A percentile compares a stretch with the other conserved stretches of the same genome.
These are phyloP conservation scores for Zonotrichia albicollis DNA, from an alignment of 2,797 vertebrate genomes.

Conservation along the genomic window DNA sequence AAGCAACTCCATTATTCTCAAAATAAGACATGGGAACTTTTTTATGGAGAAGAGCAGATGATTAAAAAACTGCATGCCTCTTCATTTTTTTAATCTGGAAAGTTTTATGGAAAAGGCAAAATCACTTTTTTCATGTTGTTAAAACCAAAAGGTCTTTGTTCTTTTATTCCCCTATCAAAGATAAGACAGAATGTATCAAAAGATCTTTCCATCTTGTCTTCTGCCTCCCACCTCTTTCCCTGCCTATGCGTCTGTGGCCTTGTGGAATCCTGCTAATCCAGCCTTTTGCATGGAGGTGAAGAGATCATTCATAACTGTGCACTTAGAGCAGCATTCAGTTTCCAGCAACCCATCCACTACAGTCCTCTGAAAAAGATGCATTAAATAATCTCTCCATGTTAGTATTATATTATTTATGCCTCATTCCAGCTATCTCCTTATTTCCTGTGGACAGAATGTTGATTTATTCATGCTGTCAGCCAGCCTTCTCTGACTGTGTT, in stretches of 20 bases:
- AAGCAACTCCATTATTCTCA: neutral
- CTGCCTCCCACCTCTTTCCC: neutral
- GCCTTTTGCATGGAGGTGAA: neutral
- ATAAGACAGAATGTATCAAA: neutral
- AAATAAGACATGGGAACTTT: neutral
- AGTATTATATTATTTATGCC: constrained; percentile 40
- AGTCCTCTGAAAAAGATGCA: constrained; percentile 1
- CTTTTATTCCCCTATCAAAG: neutral
- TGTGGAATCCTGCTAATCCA: neutral
- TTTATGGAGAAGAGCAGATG: neutral
- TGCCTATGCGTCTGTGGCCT: neutral
- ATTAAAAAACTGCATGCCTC: neutral
- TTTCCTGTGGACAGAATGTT: constrained; percentile 46
- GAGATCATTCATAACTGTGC: neutral
- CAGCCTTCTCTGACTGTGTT: constrained; percentile 3
- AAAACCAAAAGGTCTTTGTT: neutral
- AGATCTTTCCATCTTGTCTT: neutral
- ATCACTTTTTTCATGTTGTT: neutral
- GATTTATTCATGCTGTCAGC: constrained; percentile 63
- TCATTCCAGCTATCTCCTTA: constrained; percentile 41
- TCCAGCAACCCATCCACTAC: neutral
- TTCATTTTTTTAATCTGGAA: neutral
- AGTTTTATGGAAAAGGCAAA: neutral
- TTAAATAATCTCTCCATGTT: constrained; percentile 21
- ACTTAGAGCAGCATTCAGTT: neutral